These are phyloP conservation scores for Arvicanthis niloticus DNA, from an alignment of 2,113 vertebrate species.

Conservation along the genomic window DNA sequence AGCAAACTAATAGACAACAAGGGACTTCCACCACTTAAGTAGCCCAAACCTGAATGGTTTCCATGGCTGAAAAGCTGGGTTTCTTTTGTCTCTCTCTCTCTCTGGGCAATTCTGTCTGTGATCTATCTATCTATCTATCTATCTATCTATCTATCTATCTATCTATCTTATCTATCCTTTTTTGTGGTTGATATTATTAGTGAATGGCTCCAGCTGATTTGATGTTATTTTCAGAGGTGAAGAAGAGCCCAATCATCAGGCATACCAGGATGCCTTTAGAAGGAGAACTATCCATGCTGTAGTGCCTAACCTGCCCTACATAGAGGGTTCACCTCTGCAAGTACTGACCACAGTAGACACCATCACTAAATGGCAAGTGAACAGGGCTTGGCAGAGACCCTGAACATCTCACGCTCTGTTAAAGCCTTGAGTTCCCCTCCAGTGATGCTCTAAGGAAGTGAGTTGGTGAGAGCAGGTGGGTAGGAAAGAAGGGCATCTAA, in stretches of 20 bases:
- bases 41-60: background rate
- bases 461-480: background rate
- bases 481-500: background rate
- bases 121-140: no score
- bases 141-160: background rate
- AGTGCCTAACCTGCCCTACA: background rate
- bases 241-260: background rate
- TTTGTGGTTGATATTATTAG: background rate
- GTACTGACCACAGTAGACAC: background rate
- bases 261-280: slow-evolving; percentile 56
- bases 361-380: slow-evolving; percentile 36
- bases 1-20: background rate
- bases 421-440: slow-evolving; percentile 6
- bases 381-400: slow-evolving; percentile 40
- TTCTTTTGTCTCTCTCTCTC: slow-evolving; percentile 51
- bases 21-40: background rate
- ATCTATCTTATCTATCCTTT: background rate
- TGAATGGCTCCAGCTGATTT: slow-evolving; percentile 14
- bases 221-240: background rate
- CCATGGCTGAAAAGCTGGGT: background rate
- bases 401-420: background rate
- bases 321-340: background rate
- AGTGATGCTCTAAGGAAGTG: background rate
- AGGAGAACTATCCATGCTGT: background rate
- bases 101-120: background rate